These are phyloP conservation scores for Falco berigora DNA, from an alignment of 2,797 vertebrate species.

Conservation along the genomic window DNA sequence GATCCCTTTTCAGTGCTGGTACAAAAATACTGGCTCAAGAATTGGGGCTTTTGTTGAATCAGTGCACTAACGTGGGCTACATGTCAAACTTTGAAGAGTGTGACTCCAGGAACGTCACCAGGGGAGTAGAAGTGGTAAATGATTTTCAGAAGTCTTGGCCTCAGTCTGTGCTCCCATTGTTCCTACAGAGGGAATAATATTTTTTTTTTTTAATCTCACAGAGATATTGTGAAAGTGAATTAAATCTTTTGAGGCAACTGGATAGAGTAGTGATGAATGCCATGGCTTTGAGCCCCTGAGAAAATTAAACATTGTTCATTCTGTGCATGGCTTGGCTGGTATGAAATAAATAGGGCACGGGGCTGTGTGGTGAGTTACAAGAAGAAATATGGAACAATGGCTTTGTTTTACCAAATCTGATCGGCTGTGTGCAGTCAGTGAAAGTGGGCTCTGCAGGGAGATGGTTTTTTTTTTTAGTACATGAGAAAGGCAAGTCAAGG, in stretches of 20 bases:
- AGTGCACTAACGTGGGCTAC: accelerated
- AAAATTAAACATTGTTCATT: neutral
- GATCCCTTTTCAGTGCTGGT: neutral
- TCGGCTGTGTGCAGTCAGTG: neutral
- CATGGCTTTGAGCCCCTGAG: neutral
- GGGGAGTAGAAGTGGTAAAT: neutral
- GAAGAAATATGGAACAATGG: neutral
- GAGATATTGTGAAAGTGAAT: neutral
- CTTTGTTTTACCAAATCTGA: neutral
- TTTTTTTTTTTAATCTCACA: neutral
- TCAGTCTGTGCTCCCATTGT: neutral
- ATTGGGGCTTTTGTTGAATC: neutral
- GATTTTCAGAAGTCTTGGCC: neutral
- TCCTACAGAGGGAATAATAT: neutral
- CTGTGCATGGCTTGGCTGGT: neutral
- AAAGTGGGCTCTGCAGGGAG: neutral
- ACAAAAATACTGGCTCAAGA: neutral
- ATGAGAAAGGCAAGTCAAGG: neutral
- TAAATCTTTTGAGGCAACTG: neutral
- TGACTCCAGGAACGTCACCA: neutral
- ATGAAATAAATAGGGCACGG: neutral
- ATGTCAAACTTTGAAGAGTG: accelerated
- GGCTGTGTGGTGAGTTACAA: no score
- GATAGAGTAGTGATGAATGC: neutral
- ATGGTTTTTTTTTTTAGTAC: neutral